Conservation (phyloP, 2,797 vertebrate genomes). For the Sebastes vulpes region DNA sequence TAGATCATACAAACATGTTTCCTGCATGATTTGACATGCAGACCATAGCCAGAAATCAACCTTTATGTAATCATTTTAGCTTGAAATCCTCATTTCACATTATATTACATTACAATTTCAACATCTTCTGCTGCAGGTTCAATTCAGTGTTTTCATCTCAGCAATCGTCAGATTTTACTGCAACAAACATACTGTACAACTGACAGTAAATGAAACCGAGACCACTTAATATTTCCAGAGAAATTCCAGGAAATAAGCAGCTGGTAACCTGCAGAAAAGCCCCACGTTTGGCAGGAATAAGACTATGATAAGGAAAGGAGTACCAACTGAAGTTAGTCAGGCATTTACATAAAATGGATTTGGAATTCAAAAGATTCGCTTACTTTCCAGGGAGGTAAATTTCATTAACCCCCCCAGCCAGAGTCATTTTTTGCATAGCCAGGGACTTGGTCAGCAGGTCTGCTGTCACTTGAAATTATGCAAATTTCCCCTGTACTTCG, state of each 20-base stretch:
- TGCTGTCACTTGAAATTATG: constrained; percentile 40
- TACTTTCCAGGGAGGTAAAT: constrained; percentile 26
- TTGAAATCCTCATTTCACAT: background rate
- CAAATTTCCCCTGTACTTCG: constrained; percentile 8
- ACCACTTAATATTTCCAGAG: background rate
- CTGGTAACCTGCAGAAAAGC: background rate
- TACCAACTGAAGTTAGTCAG: background rate
- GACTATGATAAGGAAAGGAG: background rate
- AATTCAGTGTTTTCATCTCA: background rate
- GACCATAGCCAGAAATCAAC: background rate
- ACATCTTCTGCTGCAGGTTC: background rate
- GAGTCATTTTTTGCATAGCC: constrained; percentile 21
- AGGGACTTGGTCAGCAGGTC: constrained; percentile 31
- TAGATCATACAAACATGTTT: background rate
- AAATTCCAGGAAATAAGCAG: background rate
- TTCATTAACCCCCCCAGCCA: constrained; percentile 24
- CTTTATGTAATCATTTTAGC: background rate
- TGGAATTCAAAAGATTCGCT: constrained; percentile 35
- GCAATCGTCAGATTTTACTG: background rate
- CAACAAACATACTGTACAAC: background rate
- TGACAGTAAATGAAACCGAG: background rate
- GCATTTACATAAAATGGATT: constrained; percentile 50
- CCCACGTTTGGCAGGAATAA: background rate
- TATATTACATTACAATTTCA: background rate
- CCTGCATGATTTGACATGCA: background rate